Percentiles rank a stretch among this genome's conserved stretches.
These are phyloP conservation scores for Chromobotia macracanthus DNA, from an alignment of 2,797 vertebrate species.

Conservation along the genomic window DNA sequence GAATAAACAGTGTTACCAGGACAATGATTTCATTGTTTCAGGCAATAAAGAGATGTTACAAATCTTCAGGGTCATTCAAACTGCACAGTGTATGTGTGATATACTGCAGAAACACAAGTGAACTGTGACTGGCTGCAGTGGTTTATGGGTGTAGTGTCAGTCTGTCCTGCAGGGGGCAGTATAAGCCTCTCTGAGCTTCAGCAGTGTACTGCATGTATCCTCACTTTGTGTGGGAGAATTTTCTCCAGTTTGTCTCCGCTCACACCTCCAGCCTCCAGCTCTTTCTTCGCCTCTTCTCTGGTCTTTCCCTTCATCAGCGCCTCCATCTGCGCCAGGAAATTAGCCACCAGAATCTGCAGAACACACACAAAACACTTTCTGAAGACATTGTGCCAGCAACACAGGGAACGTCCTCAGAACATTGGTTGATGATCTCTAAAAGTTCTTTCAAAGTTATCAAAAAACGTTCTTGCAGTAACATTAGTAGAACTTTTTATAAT, in stretches of 20 bases:
- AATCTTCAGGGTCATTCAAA: too few species aligned
- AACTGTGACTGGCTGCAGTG: too few species aligned
- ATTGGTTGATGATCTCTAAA: too few species aligned
- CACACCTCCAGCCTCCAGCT: conserved; percentile 85
- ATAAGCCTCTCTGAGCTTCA: background rate
- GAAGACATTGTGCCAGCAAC: background rate
- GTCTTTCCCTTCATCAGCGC: conserved; percentile 96
- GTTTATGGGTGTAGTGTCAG: too few species aligned
- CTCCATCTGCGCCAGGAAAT: conserved; percentile 97
- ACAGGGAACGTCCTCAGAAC: too few species aligned
- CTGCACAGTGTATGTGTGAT: too few species aligned
- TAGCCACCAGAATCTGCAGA: conserved; percentile 89
- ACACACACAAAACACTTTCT: conserved; percentile 7
- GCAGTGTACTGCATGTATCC: conserved; percentile 14
- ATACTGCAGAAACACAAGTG: too few species aligned
- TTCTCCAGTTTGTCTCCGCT: conserved; percentile 85
- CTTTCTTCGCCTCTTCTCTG: conserved; percentile 87
- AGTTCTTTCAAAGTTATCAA: too few species aligned
- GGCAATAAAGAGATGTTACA: too few species aligned
- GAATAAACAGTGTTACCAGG: background rate
- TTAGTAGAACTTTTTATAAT: too few species aligned
- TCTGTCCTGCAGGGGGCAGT: conserved; percentile 57
- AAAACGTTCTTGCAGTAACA: too few species aligned
- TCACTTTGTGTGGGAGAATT: conserved; percentile 95
- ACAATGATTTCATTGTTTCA: background rate